Evolutionary conservation across 2,113 vertebrate species (phyloP).

Genomic region (Atlantisia rogersi): DNA sequence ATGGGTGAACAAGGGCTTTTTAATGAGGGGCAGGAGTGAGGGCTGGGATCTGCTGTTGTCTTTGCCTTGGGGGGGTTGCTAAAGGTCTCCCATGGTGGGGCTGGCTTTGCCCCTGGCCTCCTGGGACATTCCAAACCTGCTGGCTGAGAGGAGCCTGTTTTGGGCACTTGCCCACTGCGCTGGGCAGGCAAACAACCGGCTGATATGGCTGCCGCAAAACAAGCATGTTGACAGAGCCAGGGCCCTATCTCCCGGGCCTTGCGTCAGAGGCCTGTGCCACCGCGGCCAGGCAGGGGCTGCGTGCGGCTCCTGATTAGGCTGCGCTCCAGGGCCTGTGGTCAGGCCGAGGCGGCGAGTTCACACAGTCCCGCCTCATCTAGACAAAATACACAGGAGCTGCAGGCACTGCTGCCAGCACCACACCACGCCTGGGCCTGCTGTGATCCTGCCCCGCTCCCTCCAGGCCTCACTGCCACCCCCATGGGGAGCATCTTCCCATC

Average conservation of each 20-base stretch:
- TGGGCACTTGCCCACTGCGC: rapidly evolving
- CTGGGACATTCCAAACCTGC: background rate
- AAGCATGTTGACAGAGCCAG: background rate
- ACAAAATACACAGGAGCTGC: background rate
- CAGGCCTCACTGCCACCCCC: rapidly evolving
- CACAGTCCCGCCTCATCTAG: constrained; percentile 24
- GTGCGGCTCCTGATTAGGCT: background rate
- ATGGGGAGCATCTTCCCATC: background rate
- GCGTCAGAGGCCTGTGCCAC: constrained; percentile 24
- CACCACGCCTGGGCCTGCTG: rapidly evolving
- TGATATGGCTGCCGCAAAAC: constrained; percentile 18
- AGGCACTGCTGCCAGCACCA: background rate
- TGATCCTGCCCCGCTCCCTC: background rate
- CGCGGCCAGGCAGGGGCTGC: background rate
- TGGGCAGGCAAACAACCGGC: background rate
- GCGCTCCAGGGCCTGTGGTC: background rate
- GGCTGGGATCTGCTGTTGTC: background rate
- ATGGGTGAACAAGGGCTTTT: rapidly evolving
- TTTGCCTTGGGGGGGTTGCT: rapidly evolving
- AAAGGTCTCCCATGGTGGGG: rapidly evolving
- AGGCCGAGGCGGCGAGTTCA: background rate
- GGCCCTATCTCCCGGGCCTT: constrained; percentile 15
- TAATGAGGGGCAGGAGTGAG: background rate
- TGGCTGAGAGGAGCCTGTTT: background rate
- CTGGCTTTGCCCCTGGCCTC: background rate